Percentiles rank a stretch among this genome's conserved stretches.
phyloP scores from a whole-genome alignment of 2,113 vertebrate species.

The Protomyctophum bolini region DNA sequence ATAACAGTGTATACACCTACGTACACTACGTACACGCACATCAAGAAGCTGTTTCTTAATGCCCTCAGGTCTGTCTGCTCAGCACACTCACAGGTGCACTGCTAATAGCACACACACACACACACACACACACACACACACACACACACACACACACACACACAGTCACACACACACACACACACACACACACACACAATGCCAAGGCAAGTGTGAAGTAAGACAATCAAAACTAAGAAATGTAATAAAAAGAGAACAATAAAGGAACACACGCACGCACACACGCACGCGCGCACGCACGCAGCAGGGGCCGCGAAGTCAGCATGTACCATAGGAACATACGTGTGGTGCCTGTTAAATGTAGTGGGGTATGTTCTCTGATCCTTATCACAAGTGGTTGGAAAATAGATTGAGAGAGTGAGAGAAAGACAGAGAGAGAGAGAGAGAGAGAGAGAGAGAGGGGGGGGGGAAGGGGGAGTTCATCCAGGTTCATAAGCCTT shows the following conservation, averaged over 20 bases:
- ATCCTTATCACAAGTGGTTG: slow-evolving; percentile 57
- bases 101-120: background rate
- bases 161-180: background rate
- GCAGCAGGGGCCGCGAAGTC: slow-evolving; percentile 50
- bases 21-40: background rate
- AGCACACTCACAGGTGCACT: too few relatives aligned
- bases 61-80: too few relatives aligned
- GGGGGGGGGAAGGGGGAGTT: slow-evolving; percentile 18
- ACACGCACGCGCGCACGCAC: background rate
- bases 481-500: slow-evolving; percentile 20
- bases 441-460: background rate
- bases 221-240: background rate
- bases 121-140: background rate
- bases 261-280: slow-evolving; percentile 12
- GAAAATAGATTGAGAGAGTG: too few relatives aligned
- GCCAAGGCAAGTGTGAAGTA: background rate
- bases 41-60: background rate
- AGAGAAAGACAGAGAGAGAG: slow-evolving; percentile 11
- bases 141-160: background rate
- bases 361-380: slow-evolving; percentile 67
- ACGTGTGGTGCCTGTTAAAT: slow-evolving; percentile 69
- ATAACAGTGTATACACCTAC: too few relatives aligned
- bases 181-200: background rate
- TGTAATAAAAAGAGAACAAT: background rate
- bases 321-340: slow-evolving; percentile 55